These are phyloP conservation scores for Syngnathus rostellatus DNA, from an alignment of 2,797 vertebrate genomes.

Conservation along the genomic window DNA sequence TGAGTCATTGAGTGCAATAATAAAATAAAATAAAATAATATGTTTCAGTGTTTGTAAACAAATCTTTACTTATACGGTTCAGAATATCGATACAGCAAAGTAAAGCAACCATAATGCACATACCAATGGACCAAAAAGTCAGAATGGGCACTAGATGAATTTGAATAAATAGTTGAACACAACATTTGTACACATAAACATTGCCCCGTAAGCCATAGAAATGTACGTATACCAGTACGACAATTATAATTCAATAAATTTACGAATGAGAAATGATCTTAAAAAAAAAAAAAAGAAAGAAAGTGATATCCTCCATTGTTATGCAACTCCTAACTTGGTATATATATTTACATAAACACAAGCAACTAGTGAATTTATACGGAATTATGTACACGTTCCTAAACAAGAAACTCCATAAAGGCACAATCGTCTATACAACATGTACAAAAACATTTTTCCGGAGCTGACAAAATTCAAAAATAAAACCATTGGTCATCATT, in stretches of 20 bases:
- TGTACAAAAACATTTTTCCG: slow-evolving; percentile 87
- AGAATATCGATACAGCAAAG: slow-evolving; percentile 92
- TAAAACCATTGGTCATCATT: slow-evolving; percentile 83
- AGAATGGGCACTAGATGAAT: slow-evolving; percentile 87
- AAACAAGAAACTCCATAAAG: slow-evolving; percentile 94
- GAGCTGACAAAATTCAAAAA: slow-evolving; percentile 69
- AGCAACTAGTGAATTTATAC: slow-evolving; percentile 84
- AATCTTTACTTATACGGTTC: slow-evolving; percentile 95
- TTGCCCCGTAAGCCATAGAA: slow-evolving; percentile 89
- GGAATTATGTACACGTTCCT: slow-evolving; percentile 91
- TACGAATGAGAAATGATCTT: slow-evolving; percentile 74
- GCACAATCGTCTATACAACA: slow-evolving; percentile 99
- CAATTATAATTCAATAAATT: slow-evolving; percentile 81
- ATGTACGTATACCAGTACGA: slow-evolving; percentile 95
- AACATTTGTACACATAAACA: slow-evolving; percentile 96
- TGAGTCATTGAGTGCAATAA: too few species aligned
- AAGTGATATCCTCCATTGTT: slow-evolving; percentile 53
- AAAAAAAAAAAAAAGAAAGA: slow-evolving; percentile 72
- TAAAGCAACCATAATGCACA: slow-evolving; percentile 93
- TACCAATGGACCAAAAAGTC: slow-evolving; percentile 82
- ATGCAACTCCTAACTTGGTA: slow-evolving; percentile 44
- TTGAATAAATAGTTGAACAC: slow-evolving; percentile 99
- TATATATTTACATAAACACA: slow-evolving; percentile 72
- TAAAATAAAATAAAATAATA: not conserved
- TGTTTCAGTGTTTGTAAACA: slow-evolving; percentile 84